phyloP scores from a whole-genome alignment of 2,113 vertebrate genomes.

The Boleophthalmus pectinirostris region DNA sequence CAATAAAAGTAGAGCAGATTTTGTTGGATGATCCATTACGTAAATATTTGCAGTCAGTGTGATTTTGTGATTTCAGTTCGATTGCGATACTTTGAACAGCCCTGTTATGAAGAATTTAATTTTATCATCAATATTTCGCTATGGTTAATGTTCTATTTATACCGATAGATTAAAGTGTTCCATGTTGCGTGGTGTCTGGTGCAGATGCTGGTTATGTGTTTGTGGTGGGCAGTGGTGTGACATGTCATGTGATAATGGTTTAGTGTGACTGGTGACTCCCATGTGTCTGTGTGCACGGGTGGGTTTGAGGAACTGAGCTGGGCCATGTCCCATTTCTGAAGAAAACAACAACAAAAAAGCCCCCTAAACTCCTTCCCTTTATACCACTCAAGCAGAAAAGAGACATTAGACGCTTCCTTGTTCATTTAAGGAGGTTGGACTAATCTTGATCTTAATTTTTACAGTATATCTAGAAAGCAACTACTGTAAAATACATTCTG shows the following conservation, averaged over 20 bases:
- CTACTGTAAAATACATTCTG: neutral
- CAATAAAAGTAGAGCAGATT: too few species aligned
- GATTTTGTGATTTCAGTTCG: too few species aligned
- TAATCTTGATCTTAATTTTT: neutral
- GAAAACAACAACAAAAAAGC: neutral
- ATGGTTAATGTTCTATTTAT: too few species aligned
- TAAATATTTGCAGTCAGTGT: too few species aligned
- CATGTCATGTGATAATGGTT: constrained; percentile 53
- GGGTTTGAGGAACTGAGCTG: constrained; percentile 59
- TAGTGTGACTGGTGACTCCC: constrained; percentile 59
- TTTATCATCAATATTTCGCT: too few species aligned
- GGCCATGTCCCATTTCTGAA: constrained; percentile 51
- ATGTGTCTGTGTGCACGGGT: constrained; percentile 56
- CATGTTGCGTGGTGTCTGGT: neutral
- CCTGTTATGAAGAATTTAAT: too few species aligned
- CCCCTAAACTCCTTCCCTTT: neutral
- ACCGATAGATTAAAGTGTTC: too few species aligned
- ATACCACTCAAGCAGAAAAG: neutral
- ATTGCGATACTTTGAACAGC: too few species aligned
- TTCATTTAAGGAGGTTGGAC: neutral
- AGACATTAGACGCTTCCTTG: neutral
- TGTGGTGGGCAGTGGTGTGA: constrained; percentile 37
- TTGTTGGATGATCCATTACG: too few species aligned
- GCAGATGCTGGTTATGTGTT: constrained; percentile 3
- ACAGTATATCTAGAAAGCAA: neutral